Evolutionary conservation across 1,140 invertebrate species (phyloP), one percentile per base, ranked within the genome.

Genomic region (Chrysopa pallens): DNA sequence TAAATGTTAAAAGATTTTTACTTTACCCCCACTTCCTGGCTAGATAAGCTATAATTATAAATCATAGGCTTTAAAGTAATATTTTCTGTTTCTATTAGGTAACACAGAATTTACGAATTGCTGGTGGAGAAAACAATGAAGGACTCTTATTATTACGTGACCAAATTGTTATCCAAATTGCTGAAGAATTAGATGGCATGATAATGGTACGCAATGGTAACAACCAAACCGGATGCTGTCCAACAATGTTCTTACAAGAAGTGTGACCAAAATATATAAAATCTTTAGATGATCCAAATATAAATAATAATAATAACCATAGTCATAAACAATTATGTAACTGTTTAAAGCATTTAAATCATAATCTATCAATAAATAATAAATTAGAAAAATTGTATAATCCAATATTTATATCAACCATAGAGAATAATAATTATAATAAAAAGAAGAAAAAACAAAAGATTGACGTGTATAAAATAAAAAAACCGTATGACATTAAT

Each of bases 201-300:
- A 83, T 92, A 37, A 86, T 87, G 74, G 87, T 95, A 36, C 73
- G 88, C n/a, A 84, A 84, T 44, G 79, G 87, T 42, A 72, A 88
- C 63, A 76, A 89, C 70, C 75, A 85, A 59, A 73, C 84, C 68
- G 77, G 84, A 50, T 63, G 84, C 53, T 92, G 83, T 60, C 82
- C 83, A 6, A 59, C 84, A 1, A 86, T 84, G 60, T 86, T 83
- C 51, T 68, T 87, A 44, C 82, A 85, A 67, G 84, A 83, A 62
- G 80, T 84, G 78, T 83, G 79, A 83, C 78, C 74, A 44, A 40
- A 29, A 29, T 15, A 14, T 48, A 46, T 35, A n/a, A 27, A 36
- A 42, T 14, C 23, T 6, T 8, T 36, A 14, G 8, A 38, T n/a
- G 15, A 17, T 27, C 13, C 17, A 40, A 8, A 15, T 14, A 9